Percentiles rank a stretch among this genome's conserved stretches.
phyloP scores from a whole-genome alignment of 1,140 invertebrate genomes.

The Carposina sasakii region DNA sequence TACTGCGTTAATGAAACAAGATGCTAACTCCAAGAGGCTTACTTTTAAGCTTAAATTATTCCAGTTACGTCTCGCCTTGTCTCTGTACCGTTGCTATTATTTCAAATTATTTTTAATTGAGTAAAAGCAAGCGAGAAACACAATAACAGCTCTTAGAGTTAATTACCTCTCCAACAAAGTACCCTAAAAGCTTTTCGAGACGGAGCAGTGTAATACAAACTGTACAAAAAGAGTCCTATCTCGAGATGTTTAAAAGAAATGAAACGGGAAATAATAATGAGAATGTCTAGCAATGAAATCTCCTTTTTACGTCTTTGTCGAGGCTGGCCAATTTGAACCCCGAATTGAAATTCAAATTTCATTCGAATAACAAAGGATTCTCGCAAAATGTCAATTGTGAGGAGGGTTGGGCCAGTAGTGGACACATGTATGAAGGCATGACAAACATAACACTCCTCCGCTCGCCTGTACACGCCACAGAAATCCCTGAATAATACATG shows the following conservation, averaged over 20 bases:
- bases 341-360: slow-evolving; percentile 67
- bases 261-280: slow-evolving; percentile 61
- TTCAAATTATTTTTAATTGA: slow-evolving; percentile 70
- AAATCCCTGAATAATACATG: slow-evolving; percentile 58
- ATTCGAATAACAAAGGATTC: slow-evolving; percentile 61
- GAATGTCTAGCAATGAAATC: slow-evolving; percentile 64
- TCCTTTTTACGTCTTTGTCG: slow-evolving; percentile 51
- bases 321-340: slow-evolving; percentile 59
- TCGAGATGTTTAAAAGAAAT: slow-evolving; percentile 57
- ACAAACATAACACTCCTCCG: slow-evolving; percentile 30
- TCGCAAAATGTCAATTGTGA: slow-evolving; percentile 64
- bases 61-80: slow-evolving; percentile 38
- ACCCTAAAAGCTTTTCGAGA: slow-evolving; percentile 46
- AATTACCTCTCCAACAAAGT: slow-evolving; percentile 51
- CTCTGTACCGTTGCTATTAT: slow-evolving; percentile 58
- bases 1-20: slow-evolving; percentile 62
- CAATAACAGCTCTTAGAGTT: slow-evolving; percentile 49
- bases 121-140: slow-evolving; percentile 62
- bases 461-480: slow-evolving; percentile 29
- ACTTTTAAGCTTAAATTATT: slow-evolving; percentile 50
- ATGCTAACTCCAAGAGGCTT: slow-evolving; percentile 48
- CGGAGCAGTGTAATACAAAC: slow-evolving; percentile 46
- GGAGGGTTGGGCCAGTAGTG: slow-evolving; percentile 37
- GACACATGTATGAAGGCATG: slow-evolving; percentile 36
- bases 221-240: slow-evolving; percentile 45